Base-by-base conservation (phyloP, 2,113 vertebrate species). In the Heloderma charlesbogerti region DNA sequence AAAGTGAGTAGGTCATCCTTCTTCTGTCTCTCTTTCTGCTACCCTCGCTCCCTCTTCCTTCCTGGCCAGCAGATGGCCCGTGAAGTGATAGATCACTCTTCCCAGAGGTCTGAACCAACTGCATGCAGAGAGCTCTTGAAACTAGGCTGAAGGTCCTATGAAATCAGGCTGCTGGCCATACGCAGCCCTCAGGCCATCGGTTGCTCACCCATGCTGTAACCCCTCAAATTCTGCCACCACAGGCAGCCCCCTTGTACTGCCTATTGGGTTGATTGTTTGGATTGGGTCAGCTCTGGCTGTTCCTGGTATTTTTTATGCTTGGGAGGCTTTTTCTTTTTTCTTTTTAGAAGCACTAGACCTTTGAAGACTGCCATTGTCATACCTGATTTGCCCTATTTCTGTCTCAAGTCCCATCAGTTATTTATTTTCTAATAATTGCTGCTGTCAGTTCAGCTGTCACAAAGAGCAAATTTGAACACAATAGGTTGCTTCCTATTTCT, bases 401-500 rank as follows among this genome's bases (percentile, higher is more conserved):
- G 89, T 95, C 90, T 95, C 90, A 94, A 91, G 74, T 92, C 85
- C 71, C 66, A 94, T 94, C 94, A 66, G 92, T 93, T 90, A 92
- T 34, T 12, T 63, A 20, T 96, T 97, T 95, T 96, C 96, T 95
- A 94, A 71, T 66, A 94, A 77, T 60, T 27, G 85, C 93, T 95
- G 95, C 92, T 66, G 89, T 94, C 93, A 94, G 95, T 95, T 96
- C 93, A 94, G 93, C 95, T 95, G 94, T 96, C 95, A 95, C 93
- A 94, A 94, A 94, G 93, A 95, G 94, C 90, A 89, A 92, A 92
- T 95, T 94, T 89, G 92, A 96, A 91, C 94, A 95, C 96, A 96
- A 96, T 96, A 84, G 94, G 93, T 92, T 95, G 93, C 94, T 97
- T 97, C 97, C 96, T 96, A 92, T 95, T 96, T 94, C 93, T 91